Evolutionary conservation across 2,113 vertebrate species (phyloP), one percentile per base, ranked within the genome.

Genomic region (Synchiropus splendidus): DNA sequence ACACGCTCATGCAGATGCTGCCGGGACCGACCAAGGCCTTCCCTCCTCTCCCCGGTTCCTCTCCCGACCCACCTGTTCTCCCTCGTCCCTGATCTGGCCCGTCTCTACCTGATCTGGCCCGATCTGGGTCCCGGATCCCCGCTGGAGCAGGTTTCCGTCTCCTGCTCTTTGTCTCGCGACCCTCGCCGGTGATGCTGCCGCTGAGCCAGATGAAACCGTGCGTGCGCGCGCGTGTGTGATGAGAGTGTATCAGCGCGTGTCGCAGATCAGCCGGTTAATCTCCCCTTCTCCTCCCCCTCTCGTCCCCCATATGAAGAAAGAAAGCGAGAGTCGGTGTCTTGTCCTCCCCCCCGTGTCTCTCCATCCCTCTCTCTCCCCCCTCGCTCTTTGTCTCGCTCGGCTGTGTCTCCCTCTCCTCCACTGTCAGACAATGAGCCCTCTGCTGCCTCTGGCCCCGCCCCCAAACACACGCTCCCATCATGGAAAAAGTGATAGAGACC

Each of bases 251-350:
- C 38, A 48, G 61, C 17, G 51, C 16, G 56, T 57, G 67, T 64
- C 34, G 38, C 63, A 66, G 55, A 75, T 74, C 42, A 71, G 72
- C 67, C 62, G 49, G 70, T 49, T 74, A 79, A 79, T 76, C 73
- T 32, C 18, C 6, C 42, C 40, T 27, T 27, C 21, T 27, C 21
- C 71, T 72, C 67, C 63, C 68, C 60, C 69, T 61, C 60, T 72
- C 68, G 52, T 66, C 69, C 67, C 76, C 72, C 73, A 65, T 60
- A 65, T 17, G 16, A 69, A 64, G 58, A 75, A 53, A 70, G 64
- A 58, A 60, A 72, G 61, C 41, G 40, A 58, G 53, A 60, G 45
- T 65, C 34, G 48, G 13, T 10, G 51, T 48, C 67, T 13, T 31
- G 16, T 37, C 35, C 18, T 18, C 36, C 39, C 39, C 35, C 38